Evolutionary conservation across 92 coral and sea anemone genomes (phyloP).

Genomic region (Zoanthus gigantus): DNA sequence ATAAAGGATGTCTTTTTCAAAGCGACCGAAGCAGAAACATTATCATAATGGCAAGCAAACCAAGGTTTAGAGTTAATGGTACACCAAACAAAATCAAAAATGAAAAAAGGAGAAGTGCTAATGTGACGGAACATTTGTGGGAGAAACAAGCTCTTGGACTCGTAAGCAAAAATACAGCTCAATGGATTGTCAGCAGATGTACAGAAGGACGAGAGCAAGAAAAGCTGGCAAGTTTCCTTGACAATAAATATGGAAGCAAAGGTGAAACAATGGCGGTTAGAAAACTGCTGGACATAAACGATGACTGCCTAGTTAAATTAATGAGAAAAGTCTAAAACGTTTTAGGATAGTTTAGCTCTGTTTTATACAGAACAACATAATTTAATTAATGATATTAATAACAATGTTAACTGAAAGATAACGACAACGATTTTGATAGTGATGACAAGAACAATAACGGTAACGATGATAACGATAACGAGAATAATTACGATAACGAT

Average conservation of each 20-base stretch:
- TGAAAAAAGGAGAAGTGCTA: background rate
- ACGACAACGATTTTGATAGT: no score
- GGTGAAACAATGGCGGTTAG: constrained; percentile 65
- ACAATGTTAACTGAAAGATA: no score
- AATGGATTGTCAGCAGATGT: constrained; percentile 87
- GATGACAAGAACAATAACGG: no score
- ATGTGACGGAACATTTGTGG: constrained; percentile 71
- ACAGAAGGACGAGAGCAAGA: constrained; percentile 67
- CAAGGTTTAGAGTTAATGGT: background rate
- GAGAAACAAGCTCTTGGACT: constrained; percentile 77
- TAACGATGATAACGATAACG: no score
- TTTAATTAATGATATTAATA: no score
- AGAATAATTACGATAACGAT: no score
- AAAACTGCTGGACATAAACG: constrained; percentile 72
- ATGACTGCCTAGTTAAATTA: constrained; percentile 69
- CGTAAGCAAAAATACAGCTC: constrained; percentile 81
- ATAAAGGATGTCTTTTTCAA: constrained; percentile 12
- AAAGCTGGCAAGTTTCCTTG: constrained; percentile 66
- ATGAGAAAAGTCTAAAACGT: background rate
- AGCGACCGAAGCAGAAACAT: background rate
- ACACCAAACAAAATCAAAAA: background rate
- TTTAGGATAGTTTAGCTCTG: background rate
- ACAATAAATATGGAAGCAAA: constrained; percentile 63
- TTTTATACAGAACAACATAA: background rate
- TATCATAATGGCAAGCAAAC: constrained; percentile 14